Conservation (phyloP, 2,113 vertebrate species). For the Physeter macrocephalus region DNA sequence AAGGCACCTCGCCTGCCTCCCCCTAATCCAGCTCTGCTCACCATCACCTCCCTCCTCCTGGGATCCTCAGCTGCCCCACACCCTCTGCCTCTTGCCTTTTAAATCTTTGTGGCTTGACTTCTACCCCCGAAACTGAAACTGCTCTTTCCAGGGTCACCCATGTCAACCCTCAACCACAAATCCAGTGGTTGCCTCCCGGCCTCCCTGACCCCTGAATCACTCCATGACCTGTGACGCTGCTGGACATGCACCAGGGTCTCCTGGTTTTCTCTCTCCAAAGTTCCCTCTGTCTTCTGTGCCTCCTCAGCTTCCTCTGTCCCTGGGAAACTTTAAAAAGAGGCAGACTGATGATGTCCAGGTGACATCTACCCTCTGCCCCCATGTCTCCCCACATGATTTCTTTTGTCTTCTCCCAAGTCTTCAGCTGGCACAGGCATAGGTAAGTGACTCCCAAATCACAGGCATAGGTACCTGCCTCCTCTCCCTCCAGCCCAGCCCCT, state of each 20-base stretch:
- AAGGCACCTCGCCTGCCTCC: background rate
- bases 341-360: fast-evolving
- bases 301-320: background rate
- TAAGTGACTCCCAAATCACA: background rate
- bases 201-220: background rate
- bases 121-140: background rate
- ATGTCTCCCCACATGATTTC: background rate
- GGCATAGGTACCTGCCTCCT: background rate
- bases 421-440: background rate
- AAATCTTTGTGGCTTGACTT: background rate
- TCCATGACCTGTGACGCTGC: background rate
- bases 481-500: background rate
- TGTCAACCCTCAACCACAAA: background rate
- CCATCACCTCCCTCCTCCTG: background rate
- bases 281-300: background rate
- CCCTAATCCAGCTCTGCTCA: background rate
- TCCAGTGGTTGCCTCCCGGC: background rate
- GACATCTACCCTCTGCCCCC: background rate
- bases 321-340: background rate
- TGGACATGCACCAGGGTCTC: background rate
- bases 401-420: background rate
- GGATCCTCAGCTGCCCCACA: background rate
- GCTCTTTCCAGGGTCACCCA: background rate
- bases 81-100: background rate
- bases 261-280: background rate